Base-by-base conservation (phyloP, 2,888 invertebrate genomes). In the Luffia ferchaultella region DNA sequence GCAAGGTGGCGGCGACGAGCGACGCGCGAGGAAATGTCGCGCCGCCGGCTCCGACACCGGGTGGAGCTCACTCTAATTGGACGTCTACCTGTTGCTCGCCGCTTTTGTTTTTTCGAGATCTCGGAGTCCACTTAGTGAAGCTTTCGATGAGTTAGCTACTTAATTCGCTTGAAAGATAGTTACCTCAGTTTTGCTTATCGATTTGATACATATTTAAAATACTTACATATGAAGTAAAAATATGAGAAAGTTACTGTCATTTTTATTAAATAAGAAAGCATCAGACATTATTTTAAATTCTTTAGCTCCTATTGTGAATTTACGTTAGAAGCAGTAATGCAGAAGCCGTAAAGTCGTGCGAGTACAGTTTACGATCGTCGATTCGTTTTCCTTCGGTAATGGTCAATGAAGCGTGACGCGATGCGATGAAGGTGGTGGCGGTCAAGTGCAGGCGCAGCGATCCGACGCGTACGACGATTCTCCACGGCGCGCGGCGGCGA, bases 401-500 rank as follows among this genome's bases (percentile, higher is more conserved):
- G 63, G 58, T 57, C 63, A 65, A 58, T 75, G 68, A 62, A 68
- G 76, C 78, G 70, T 72, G 63, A 64, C 73, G 56, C 60, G 54
- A 53, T 57, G 63, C 59, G 55, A 58, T 57, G 63, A 67, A 41
- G 45, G n/a, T 2, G n/a, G 45, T 50, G 50, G 48, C 52, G 58
- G 53, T 51, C 60, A 61, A 58, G 62, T 64, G 30, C 30, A 30
- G n/a, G 65, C 64, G 50, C 56, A 63, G 65, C 76, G 73, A 58
- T 74, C 76, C 76, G 65, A 71, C 68, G 79, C 82, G 82, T 82
- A 75, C 74, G 64, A 54, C 77, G 69, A 83, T 83, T 83, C 76
- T 71, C 72, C 77, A 83, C 79, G 82, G 46, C 16, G 74, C 76
- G 71, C 72, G 77, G 82, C 79, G 82, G 46, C 16, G 74, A 67